These are phyloP conservation scores for Pagrus major DNA, from an alignment of 2,113 vertebrate genomes.

Conservation along the genomic window DNA sequence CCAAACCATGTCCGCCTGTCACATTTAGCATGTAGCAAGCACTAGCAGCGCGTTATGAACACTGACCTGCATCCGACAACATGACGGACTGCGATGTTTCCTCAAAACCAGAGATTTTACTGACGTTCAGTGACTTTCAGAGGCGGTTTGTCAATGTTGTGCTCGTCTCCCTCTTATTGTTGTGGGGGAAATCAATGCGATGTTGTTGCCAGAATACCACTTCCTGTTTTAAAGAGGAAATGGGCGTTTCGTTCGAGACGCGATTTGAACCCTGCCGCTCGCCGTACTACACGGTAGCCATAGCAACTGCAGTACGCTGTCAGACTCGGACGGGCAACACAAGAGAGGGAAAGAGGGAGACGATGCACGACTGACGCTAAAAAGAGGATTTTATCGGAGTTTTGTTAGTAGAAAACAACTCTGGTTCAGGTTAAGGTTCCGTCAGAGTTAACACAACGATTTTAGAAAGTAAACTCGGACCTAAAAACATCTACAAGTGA, in stretches of 20 bases:
- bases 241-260: constrained; percentile 32
- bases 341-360: neutral
- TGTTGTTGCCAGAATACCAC: constrained; percentile 27
- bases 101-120: neutral
- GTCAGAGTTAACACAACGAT: neutral
- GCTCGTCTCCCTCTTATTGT: constrained; percentile 58
- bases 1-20: constrained; percentile 38
- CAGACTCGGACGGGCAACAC: neutral
- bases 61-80: constrained; percentile 83
- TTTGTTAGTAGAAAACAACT: neutral
- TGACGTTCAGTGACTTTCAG: neutral
- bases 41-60: neutral
- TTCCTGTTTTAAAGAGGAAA: constrained; percentile 72
- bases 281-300: constrained; percentile 62
- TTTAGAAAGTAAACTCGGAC: neutral
- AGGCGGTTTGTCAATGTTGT: neutral
- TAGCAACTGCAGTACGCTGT: constrained; percentile 51
- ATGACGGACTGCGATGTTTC: constrained; percentile 46
- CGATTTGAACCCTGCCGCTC: constrained; percentile 7
- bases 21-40: constrained; percentile 66
- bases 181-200: constrained; percentile 55
- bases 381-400: neutral
- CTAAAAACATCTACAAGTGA: neutral
- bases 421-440: rapidly evolving
- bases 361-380: rapidly evolving